Evolutionary conservation across 2,888 invertebrate species (phyloP).

Genomic region (Aelia acuminata): DNA sequence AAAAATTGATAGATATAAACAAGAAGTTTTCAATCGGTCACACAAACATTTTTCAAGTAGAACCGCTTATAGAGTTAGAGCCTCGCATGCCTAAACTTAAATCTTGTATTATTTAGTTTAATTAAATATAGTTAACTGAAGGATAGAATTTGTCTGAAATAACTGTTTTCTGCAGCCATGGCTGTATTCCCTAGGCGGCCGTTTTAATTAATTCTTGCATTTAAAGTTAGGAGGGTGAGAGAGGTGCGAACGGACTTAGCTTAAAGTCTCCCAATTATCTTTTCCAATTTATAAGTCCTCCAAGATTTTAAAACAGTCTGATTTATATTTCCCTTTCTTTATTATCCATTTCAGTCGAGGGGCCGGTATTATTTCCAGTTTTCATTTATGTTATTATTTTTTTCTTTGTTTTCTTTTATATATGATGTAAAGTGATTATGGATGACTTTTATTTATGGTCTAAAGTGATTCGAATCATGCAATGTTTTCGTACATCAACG

Average conservation of each 20-base stretch:
- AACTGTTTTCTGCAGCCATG: background rate
- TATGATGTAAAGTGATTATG: too few relatives aligned
- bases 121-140: background rate
- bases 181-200: background rate
- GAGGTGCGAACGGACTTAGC: background rate
- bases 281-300: conserved; percentile 26
- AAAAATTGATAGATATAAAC: too few relatives aligned
- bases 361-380: background rate
- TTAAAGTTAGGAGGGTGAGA: background rate
- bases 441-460: too few relatives aligned
- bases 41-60: too few relatives aligned
- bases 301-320: background rate
- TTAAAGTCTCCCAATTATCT: background rate
- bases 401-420: background rate
- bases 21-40: too few relatives aligned
- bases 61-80: too few relatives aligned
- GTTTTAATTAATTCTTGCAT: conserved; percentile 1
- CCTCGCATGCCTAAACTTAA: too few relatives aligned
- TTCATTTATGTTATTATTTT: conserved; percentile 7
- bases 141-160: background rate
- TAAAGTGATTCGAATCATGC: too few relatives aligned
- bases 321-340: background rate
- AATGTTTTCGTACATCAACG: too few relatives aligned
- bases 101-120: too few relatives aligned
- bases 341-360: background rate